These are phyloP conservation scores for Spisula solida DNA, from an alignment of 2,888 invertebrate species.

Conservation along the genomic window DNA sequence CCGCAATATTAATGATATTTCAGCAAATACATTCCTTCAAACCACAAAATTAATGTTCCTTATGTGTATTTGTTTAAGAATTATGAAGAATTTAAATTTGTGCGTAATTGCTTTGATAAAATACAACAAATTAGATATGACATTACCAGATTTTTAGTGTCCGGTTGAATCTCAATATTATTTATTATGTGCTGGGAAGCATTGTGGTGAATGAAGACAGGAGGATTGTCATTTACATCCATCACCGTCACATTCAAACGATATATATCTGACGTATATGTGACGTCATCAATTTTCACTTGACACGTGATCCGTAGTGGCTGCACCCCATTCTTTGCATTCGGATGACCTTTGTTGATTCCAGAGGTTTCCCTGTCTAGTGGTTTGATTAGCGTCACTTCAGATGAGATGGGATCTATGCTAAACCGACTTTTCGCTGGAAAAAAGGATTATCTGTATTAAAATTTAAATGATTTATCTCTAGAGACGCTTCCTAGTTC, in stretches of 20 bases:
- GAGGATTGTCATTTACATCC: constrained; percentile 66
- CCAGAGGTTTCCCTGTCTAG: constrained; percentile 60
- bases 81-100: too few species aligned
- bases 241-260: constrained; percentile 49
- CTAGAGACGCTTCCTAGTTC: not conserved
- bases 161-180: constrained; percentile 37
- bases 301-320: constrained; percentile 61
- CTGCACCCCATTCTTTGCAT: constrained; percentile 54
- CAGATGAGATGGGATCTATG: constrained; percentile 54
- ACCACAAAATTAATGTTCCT: too few species aligned
- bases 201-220: constrained; percentile 42
- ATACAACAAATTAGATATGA: too few species aligned
- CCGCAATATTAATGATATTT: too few species aligned
- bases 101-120: too few species aligned
- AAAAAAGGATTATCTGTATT: constrained; percentile 22
- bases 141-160: too few species aligned
- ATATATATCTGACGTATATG: constrained; percentile 26
- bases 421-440: constrained; percentile 56
- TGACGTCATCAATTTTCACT: constrained; percentile 45
- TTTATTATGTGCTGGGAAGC: constrained; percentile 29
- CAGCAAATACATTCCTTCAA: too few species aligned
- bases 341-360: not conserved
- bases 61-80: too few species aligned
- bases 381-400: constrained; percentile 47
- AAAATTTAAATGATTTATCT: constrained; percentile 9